A percentile compares a stretch with the other conserved stretches of the same genome.
Conservation (phyloP, 2,113 vertebrate species). For the Suncus etruscus region DNA sequence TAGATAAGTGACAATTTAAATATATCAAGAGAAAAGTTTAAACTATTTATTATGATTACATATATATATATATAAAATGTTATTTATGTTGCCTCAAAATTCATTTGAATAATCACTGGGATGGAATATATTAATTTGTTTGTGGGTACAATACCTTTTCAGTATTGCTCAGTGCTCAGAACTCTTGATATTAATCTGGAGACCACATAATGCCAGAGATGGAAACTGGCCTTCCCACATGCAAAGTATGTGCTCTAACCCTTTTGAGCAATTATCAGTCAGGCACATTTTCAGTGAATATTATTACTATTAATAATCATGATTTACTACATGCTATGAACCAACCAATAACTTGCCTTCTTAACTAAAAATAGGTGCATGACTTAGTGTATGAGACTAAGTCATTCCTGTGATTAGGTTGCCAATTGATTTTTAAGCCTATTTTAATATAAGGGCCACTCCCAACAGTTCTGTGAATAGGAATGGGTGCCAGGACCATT, state of each 20-base stretch:
- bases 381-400: not conserved
- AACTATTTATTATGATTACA: not conserved
- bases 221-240: too few species aligned
- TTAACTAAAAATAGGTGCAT: not conserved
- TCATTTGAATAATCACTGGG: not conserved
- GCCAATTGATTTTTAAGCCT: not conserved
- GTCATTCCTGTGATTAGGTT: not conserved
- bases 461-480: too few species aligned
- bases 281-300: not conserved
- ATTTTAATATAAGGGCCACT: too few species aligned
- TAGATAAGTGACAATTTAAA: constrained; percentile 6
- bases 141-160: too few species aligned
- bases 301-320: not conserved
- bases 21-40: not conserved
- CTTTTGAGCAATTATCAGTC: too few species aligned
- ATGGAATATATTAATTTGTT: not conserved
- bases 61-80: not conserved
- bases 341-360: not conserved
- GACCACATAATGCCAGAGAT: too few species aligned
- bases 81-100: constrained; percentile 22
- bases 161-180: too few species aligned
- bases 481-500: too few species aligned
- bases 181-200: too few species aligned
- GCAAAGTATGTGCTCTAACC: too few species aligned
- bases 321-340: not conserved